phyloP scores from a whole-genome alignment of 2,888 invertebrate species.

The Poecilus cupreus region DNA sequence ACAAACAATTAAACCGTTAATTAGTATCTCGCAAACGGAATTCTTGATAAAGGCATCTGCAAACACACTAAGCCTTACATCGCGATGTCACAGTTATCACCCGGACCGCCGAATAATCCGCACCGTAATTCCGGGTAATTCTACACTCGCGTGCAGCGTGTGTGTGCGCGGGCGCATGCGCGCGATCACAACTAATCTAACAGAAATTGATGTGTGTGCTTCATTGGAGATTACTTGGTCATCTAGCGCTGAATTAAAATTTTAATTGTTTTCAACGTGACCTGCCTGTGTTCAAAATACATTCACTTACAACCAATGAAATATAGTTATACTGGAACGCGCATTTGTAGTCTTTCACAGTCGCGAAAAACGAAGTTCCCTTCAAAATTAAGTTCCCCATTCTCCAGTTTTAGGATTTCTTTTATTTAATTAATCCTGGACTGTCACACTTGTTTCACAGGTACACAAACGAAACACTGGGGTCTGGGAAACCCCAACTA shows the following conservation, averaged over 20 bases:
- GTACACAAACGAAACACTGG: too few species aligned
- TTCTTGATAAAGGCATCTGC: constrained; percentile 51
- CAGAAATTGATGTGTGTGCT: constrained; percentile 1
- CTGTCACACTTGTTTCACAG: too few species aligned
- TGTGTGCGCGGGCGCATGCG: neutral
- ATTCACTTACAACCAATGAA: too few species aligned
- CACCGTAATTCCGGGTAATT: neutral
- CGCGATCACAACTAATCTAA: neutral
- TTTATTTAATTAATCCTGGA: too few species aligned
- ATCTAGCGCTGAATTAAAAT: neutral
- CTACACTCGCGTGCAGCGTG: neutral
- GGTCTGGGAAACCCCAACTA: too few species aligned
- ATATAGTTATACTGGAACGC: too few species aligned
- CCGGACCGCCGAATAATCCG: constrained; percentile 6
- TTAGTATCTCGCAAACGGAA: constrained; percentile 49
- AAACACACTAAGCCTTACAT: constrained; percentile 45
- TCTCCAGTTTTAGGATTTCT: too few species aligned
- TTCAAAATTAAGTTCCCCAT: too few species aligned
- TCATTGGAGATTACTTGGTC: neutral
- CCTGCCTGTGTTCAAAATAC: too few species aligned
- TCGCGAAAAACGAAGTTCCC: too few species aligned
- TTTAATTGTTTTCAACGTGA: neutral
- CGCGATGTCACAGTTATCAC: constrained; percentile 37
- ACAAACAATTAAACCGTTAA: constrained; percentile 48
- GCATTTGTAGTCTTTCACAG: too few species aligned